Evolutionary conservation across 2,113 vertebrate genomes (phyloP).

Genomic region (Gambusia holbrooki): DNA sequence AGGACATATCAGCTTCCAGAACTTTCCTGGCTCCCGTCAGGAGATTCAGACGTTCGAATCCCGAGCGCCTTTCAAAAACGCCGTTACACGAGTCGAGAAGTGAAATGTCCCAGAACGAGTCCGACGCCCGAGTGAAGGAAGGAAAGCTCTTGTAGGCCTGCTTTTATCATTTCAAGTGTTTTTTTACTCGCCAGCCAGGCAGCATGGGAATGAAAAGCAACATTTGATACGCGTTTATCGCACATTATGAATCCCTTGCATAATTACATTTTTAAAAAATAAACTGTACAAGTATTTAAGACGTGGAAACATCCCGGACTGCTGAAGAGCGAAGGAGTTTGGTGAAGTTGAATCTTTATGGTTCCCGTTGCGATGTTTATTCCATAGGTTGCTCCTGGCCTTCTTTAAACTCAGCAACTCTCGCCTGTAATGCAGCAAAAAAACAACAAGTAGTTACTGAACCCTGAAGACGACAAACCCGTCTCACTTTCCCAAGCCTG

Average conservation of each 20-base stretch:
- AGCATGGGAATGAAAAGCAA: conserved; percentile 11
- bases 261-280: background rate
- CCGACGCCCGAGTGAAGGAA: background rate
- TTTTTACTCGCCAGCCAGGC: conserved; percentile 14
- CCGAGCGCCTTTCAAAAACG: conserved; percentile 22
- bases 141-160: background rate
- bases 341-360: background rate
- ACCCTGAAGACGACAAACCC: no score
- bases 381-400: conserved; percentile 82
- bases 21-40: conserved; percentile 12
- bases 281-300: conserved; percentile 48
- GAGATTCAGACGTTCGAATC: conserved; percentile 23
- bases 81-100: conserved; percentile 18
- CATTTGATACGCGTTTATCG: background rate
- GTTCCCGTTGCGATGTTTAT: conserved; percentile 49
- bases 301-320: background rate
- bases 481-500: no score
- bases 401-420: conserved; percentile 86
- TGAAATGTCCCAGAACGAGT: conserved; percentile 6
- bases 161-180: conserved; percentile 12
- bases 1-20: conserved; percentile 28
- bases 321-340: background rate
- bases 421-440: conserved; percentile 72
- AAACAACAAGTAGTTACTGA: conserved; percentile 7
- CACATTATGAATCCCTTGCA: conserved; percentile 12